Base-by-base conservation (phyloP, 1,140 invertebrate genomes). In the Polypedilum pembai region DNA sequence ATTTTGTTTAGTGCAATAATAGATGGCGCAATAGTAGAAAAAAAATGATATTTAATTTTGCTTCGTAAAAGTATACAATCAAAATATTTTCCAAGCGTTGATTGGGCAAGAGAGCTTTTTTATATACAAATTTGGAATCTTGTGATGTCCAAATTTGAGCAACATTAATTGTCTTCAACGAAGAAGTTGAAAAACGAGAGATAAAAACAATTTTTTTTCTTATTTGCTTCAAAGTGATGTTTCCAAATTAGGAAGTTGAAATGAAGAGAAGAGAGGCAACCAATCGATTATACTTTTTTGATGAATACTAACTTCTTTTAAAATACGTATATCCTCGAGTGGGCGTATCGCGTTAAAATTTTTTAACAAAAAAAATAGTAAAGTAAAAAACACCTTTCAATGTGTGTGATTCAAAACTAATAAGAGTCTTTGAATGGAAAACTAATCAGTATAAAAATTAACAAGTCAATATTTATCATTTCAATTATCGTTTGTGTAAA, bases 161-260 rank as follows among this genome's bases (percentile, higher is more conserved):
- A 18, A n/a, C 65, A 18, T 69, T 66, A 66, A 66, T 12, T 12
- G 41, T 45, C 2, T 12, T 15, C 12, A 15, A 56, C 12, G n/a
- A 56, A 56, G 45, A 56, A 56, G n/a, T 56, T 56, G 45, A n/a
- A 15, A n/a, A n/a, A 56, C 45, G 45, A 56, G 12, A 56, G 45
- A 56, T 12, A 56, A 56, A 56, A 56, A n/a, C 12, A 56, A 45
- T n/a, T 56, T 56, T 45, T 12, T 45, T 45, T 56, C 24, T 33
- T 33, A 33, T 33, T 33, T 33, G 1, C 45, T 56, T 56, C n/a
- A 15, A 69, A 69, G 65, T 69, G 65, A 69, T 69, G 65, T 69
- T 69, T 69, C 65, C 65, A 18, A 69, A 69, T 69, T 18, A 69
- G 65, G 65, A 69, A 69, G 65, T 69, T 7, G 65, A 69, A 69